phyloP scores from a whole-genome alignment of 1,140 invertebrate genomes.

The Melanaphis sacchari region DNA sequence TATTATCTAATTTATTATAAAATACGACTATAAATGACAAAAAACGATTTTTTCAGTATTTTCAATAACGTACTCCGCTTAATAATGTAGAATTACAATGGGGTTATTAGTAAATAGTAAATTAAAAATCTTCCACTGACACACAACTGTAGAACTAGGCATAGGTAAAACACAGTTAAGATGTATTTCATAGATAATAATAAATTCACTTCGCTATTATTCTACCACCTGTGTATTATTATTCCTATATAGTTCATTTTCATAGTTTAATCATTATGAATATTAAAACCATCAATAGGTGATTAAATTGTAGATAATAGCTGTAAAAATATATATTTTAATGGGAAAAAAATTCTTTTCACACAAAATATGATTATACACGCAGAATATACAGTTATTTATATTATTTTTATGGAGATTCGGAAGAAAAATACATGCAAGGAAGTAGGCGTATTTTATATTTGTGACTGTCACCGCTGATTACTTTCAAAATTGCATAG shows the following conservation, averaged over 20 bases:
- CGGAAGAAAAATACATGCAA: background rate
- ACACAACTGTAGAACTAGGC: too few species aligned
- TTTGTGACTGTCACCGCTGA: background rate
- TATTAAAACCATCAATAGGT: background rate
- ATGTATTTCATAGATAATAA: too few species aligned
- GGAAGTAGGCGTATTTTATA: conserved; percentile 27
- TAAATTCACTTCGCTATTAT: too few species aligned
- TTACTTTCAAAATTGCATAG: conserved; percentile 18
- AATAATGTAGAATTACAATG: too few species aligned
- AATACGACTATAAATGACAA: too few species aligned
- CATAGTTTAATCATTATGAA: background rate
- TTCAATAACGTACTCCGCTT: background rate
- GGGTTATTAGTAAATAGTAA: too few species aligned
- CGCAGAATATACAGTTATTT: background rate
- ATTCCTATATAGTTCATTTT: background rate
- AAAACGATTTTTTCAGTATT: background rate
- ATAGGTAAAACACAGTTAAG: too few species aligned
- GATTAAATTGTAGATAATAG: background rate
- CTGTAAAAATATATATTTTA: background rate
- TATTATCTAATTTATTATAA: too few species aligned
- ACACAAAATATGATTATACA: background rate
- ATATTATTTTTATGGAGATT: conserved; percentile 16
- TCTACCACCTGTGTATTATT: too few species aligned
- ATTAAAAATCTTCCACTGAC: too few species aligned
- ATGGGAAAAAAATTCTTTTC: background rate